Percentiles rank a stretch among this genome's conserved stretches.
Conservation (phyloP, 2,797 vertebrate genomes). For the Pristis pectinata region DNA sequence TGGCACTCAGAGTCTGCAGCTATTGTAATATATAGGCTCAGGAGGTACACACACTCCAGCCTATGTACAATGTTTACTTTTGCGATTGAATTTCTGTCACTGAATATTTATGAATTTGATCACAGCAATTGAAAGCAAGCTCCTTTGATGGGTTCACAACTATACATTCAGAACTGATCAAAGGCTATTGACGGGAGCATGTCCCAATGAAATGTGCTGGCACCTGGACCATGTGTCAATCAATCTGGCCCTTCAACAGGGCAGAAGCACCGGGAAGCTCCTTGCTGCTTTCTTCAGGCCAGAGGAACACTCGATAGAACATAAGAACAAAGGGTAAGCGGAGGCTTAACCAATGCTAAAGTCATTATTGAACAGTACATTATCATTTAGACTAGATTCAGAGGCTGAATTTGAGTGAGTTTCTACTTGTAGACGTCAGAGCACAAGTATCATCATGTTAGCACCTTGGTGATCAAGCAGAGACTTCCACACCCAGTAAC, state of each 20-base stretch:
- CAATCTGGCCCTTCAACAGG: not conserved
- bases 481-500: not conserved
- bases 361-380: not conserved
- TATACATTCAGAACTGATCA: not conserved
- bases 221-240: not conserved
- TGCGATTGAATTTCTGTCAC: not conserved
- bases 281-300: not conserved
- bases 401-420: not conserved
- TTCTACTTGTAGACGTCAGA: not conserved
- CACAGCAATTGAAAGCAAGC: not conserved
- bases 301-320: not conserved
- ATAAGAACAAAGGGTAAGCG: not conserved
- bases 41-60: not conserved
- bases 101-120: conserved; percentile 19
- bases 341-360: not conserved
- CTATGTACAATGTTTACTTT: not conserved
- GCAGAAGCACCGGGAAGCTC: not conserved
- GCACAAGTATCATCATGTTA: not conserved
- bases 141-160: not conserved
- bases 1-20: not conserved
- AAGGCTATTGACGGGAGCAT: not conserved
- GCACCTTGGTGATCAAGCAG: not conserved
- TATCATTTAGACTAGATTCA: not conserved
- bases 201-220: not conserved
- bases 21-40: not conserved